Conservation (phyloP, 2,888 invertebrate genomes). For the Drepana falcataria region DNA sequence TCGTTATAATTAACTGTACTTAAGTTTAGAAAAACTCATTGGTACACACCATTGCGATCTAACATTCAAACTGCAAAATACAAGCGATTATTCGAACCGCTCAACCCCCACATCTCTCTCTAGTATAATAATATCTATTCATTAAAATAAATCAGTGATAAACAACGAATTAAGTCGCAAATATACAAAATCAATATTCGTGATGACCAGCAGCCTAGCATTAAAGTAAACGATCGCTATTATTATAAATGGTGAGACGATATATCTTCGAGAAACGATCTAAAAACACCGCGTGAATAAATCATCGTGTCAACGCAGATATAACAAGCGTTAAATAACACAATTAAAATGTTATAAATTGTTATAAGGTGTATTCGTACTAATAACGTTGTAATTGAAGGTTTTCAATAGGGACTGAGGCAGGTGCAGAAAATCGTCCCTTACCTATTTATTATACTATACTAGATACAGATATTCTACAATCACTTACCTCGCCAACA, state of each 20-base stretch:
- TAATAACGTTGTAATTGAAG: slow-evolving; percentile 62
- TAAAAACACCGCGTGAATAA: slow-evolving; percentile 26
- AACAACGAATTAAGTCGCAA: background rate
- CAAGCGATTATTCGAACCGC: too few species aligned
- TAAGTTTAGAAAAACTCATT: too few species aligned
- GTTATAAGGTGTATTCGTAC: slow-evolving; percentile 47
- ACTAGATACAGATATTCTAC: slow-evolving; percentile 56
- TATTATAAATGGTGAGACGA: background rate
- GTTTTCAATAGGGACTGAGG: slow-evolving; percentile 38
- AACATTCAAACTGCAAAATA: too few species aligned
- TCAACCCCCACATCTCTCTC: too few species aligned
- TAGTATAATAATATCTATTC: too few species aligned
- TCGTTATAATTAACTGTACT: too few species aligned
- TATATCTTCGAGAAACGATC: background rate
- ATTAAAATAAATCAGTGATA: too few species aligned
- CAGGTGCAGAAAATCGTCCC: slow-evolving; percentile 52
- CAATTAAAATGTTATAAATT: slow-evolving; percentile 64
- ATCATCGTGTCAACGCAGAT: slow-evolving; percentile 38
- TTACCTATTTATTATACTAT: too few species aligned
- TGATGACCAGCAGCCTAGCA: background rate
- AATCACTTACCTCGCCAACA: slow-evolving; percentile 57
- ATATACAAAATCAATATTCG: background rate
- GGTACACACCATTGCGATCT: too few species aligned
- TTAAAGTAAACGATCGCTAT: background rate
- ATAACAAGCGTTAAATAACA: slow-evolving; percentile 62